Evolutionary conservation across 2,113 vertebrate species (phyloP), one percentile per base, ranked within the genome.

Genomic region (Cavia aperea): DNA sequence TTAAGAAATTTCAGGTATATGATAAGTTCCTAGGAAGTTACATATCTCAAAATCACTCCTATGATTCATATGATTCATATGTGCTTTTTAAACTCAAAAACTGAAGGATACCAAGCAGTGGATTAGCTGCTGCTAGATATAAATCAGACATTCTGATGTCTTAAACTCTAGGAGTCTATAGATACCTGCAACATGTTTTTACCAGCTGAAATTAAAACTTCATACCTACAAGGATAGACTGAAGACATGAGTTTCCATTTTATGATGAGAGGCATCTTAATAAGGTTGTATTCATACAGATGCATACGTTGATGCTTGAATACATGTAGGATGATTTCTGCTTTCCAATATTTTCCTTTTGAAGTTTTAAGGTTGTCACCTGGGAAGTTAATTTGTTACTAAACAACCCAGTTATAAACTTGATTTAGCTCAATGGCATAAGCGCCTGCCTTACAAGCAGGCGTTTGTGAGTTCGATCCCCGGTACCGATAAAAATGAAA

Each of bases 151-250:
- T 56, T 75, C 62, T 79, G 14, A 63, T 51, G 33, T 78, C 91
- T 89, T 83, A 93, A 77, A 83, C 23, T 88, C 0, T 43, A 60
- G 23, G 12, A 36, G 66, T 70, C 39, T 89, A 10, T 79, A 89
- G 86, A 51, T 49, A 60, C 12, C 73, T 31, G 13, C 5, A 43
- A 23, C n/a, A 73, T 31, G 49, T 58, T 94, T 81, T 79, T 90
- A 72, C 86, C 72, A 75, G 39, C 26, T 79, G 29, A 63, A 92
- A 84, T 87, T 79, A 88, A 89, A 89, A 60, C 19, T 89, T 39
- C 39, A 31, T n/a, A 84, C 43, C 2, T 82, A 63, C 86, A 93
- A 88, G 11, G 26, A 73, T 7, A 81, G 81, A 75, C 14, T 75
- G 12, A 90, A 75, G 11, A 94, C 83, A 16, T 79, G 31, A 75